Evolutionary conservation across 2,888 invertebrate species (phyloP).

Genomic region (Volucella inflata): DNA sequence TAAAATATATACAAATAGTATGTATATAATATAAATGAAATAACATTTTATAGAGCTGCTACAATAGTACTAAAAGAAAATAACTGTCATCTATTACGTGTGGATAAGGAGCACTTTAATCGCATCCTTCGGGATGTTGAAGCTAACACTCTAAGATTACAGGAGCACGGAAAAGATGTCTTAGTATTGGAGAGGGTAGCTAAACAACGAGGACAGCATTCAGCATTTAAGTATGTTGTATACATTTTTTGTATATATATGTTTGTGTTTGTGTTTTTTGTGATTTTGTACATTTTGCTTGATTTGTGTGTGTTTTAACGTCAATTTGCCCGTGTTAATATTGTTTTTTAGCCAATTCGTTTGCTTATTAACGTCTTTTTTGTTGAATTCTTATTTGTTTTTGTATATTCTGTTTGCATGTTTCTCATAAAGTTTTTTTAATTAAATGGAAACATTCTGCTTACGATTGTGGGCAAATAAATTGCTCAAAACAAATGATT

Average conservation of each 20-base stretch:
- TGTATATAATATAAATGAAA: conserved; percentile 13
- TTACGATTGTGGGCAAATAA: too few species aligned
- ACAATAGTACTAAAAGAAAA: conserved; percentile 92
- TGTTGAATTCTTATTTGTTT: not conserved
- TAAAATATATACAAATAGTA: conserved; percentile 17
- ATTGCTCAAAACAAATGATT: not conserved
- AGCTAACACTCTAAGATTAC: conserved; percentile 93
- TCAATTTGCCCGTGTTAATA: conserved; percentile 2
- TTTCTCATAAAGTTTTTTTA: not conserved
- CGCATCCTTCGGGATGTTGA: conserved; percentile 92
- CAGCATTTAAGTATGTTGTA: conserved; percentile 86
- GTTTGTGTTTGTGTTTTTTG: conserved; percentile 44
- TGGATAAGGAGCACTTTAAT: conserved; percentile 94
- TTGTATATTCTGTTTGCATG: not conserved
- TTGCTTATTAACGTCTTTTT: conserved; percentile 16
- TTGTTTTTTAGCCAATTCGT: not conserved
- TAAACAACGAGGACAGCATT: conserved; percentile 85
- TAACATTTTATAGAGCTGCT: conserved; percentile 87
- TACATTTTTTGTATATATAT: conserved; percentile 30
- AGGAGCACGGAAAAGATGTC: conserved; percentile 93
- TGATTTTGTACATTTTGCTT: conserved; percentile 11
- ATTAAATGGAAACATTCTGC: not conserved
- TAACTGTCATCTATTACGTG: conserved; percentile 92
- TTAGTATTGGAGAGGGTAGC: conserved; percentile 90
- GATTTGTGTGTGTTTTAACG: conserved; percentile 13